Evolutionary conservation across 2,797 vertebrate species (phyloP).

Genomic region (Myotis myotis): DNA sequence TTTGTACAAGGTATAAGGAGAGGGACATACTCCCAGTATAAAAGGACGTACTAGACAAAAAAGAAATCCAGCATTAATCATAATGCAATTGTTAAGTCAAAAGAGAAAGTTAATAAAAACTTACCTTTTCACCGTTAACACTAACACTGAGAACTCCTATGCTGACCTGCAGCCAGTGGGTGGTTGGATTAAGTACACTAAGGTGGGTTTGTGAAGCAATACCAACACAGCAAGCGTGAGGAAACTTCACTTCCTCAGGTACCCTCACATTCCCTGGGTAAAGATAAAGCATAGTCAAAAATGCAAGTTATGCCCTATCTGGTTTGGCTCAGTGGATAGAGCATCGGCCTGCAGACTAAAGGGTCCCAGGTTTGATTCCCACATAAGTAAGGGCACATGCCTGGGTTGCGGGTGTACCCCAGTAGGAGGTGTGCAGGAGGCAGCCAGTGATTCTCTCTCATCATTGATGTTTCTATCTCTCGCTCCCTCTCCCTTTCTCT

Average conservation of each 20-base stretch:
- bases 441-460: too few species aligned
- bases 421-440: too few species aligned
- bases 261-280: slow-evolving; percentile 90
- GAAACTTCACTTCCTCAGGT: slow-evolving; percentile 93
- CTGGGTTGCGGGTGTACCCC: too few species aligned
- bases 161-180: slow-evolving; percentile 95
- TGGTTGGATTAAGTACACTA: slow-evolving; percentile 93
- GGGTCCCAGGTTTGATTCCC: too few species aligned
- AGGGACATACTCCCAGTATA: not conserved
- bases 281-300: not conserved
- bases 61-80: not conserved
- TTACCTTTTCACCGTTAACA: slow-evolving; percentile 94
- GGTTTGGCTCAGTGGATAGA: too few species aligned
- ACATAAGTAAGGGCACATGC: too few species aligned
- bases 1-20: not conserved
- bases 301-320: not conserved
- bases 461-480: too few species aligned
- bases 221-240: slow-evolving; percentile 94
- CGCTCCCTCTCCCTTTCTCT: too few species aligned
- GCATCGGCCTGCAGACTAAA: too few species aligned
- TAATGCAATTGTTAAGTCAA: not conserved
- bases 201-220: slow-evolving; percentile 94
- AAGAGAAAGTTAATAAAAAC: not conserved
- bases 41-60: not conserved
- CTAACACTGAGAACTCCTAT: slow-evolving; percentile 88